Evolutionary conservation across 2,888 invertebrate species (phyloP).

Genomic region (Theodoxus fluviatilis): DNA sequence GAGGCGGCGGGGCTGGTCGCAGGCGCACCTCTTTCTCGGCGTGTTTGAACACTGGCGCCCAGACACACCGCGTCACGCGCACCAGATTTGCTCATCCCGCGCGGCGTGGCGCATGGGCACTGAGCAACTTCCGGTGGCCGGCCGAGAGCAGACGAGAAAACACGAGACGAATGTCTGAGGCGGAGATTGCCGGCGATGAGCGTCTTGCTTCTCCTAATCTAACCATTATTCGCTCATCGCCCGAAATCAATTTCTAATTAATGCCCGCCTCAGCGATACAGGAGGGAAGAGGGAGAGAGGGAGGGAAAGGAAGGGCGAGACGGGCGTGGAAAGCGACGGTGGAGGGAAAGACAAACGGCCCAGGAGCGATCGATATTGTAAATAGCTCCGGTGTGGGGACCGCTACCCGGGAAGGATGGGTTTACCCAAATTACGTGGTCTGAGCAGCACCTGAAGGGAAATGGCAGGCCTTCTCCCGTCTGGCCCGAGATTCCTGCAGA

Average conservation of each 20-base stretch:
- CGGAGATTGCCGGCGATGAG: conserved; percentile 25
- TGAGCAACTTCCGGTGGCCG: conserved; percentile 30
- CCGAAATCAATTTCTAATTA: conserved; percentile 30
- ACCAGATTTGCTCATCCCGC: conserved; percentile 21
- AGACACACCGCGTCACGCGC: no score
- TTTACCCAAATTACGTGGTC: conserved; percentile 17
- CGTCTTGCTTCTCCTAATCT: conserved; percentile 23
- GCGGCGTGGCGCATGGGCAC: no score
- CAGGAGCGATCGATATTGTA: conserved; percentile 13
- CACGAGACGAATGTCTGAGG: conserved; percentile 24
- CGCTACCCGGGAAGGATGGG: background rate
- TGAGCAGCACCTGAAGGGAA: background rate
- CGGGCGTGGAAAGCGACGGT: background rate
- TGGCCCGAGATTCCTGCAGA: no score
- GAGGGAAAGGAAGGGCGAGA: conserved; percentile 16
- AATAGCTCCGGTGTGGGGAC: conserved; percentile 11
- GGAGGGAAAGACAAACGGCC: background rate
- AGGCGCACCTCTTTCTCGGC: no score
- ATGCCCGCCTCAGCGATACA: conserved; percentile 24
- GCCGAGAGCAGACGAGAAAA: conserved; percentile 17
- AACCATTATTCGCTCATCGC: conserved; percentile 22
- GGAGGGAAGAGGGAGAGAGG: no score
- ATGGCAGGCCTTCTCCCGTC: background rate
- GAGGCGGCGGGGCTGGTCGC: conserved; percentile 14
- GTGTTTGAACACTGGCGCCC: no score